A percentile compares a stretch with the other conserved stretches of the same genome.
These are phyloP conservation scores for Leucopsar rothschildi DNA, from an alignment of 2,113 vertebrate genomes.

Conservation along the genomic window DNA sequence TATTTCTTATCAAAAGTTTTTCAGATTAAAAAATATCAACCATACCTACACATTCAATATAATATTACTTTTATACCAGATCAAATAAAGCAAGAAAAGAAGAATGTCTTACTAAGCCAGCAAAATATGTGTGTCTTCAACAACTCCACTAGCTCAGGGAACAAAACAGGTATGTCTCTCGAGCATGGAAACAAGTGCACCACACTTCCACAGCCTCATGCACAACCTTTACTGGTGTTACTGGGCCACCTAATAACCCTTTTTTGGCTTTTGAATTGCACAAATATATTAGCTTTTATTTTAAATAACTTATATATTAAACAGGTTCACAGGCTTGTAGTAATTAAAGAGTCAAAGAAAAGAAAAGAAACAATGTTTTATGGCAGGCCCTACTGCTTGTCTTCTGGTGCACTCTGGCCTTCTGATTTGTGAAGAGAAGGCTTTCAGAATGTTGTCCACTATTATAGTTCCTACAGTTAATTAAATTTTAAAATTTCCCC, in stretches of 20 bases:
- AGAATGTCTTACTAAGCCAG: background rate
- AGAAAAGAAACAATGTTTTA: background rate
- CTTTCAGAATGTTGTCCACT: background rate
- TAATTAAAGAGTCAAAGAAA: background rate
- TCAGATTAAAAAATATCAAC: background rate
- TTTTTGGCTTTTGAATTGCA: background rate
- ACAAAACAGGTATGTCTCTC: background rate
- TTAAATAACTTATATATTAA: background rate
- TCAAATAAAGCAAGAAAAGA: background rate
- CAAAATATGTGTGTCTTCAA: background rate
- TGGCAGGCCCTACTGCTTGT: background rate
- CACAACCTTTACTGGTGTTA: background rate
- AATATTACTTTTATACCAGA: background rate
- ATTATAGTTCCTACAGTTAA: fast-evolving
- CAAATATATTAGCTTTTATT: background rate
- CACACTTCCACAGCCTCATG: background rate
- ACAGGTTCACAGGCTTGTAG: background rate
- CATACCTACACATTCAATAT: background rate
- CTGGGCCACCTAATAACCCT: background rate
- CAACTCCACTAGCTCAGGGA: background rate
- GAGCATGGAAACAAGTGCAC: background rate
- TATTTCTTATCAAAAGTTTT: background rate
- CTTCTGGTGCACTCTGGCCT: background rate
- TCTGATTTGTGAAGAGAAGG: background rate
- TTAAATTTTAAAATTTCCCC: background rate